Evolutionary conservation across 2,888 invertebrate species (phyloP).

Genomic region (Chrysolina haemoptera): DNA sequence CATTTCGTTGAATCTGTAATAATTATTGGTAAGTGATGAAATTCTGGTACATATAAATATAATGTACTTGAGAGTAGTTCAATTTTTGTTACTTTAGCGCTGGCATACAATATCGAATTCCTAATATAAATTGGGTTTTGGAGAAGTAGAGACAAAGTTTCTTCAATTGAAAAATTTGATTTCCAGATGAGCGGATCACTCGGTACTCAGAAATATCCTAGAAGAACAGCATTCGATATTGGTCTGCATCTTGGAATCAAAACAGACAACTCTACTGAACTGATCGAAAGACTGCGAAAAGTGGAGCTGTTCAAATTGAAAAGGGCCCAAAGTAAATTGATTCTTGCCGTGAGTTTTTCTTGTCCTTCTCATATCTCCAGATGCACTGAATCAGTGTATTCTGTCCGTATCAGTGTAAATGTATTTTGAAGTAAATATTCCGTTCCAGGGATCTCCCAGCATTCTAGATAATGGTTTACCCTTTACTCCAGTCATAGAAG

Average conservation of each 20-base stretch:
- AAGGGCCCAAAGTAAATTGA: neutral
- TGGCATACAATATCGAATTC: too few species aligned
- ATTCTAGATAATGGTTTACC: conserved; percentile 12
- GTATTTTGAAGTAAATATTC: too few species aligned
- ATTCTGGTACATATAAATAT: too few species aligned
- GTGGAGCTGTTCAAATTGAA: conserved; percentile 21
- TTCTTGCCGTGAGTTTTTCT: conserved; percentile 12
- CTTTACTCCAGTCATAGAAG: conserved; percentile 31
- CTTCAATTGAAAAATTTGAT: neutral
- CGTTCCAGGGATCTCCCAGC: neutral
- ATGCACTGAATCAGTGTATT: too few species aligned
- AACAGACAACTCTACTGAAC: conserved; percentile 28
- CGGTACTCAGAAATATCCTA: conserved; percentile 26
- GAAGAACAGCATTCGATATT: conserved; percentile 32
- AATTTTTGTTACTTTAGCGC: too few species aligned
- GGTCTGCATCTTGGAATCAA: conserved; percentile 28
- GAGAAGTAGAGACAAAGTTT: too few species aligned
- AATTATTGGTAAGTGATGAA: too few species aligned
- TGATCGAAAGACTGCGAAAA: conserved; percentile 32
- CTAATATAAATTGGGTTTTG: too few species aligned
- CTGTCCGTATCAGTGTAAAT: too few species aligned
- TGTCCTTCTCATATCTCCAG: too few species aligned
- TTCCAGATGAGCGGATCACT: conserved; percentile 6
- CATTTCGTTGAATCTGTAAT: too few species aligned
- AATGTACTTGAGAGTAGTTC: too few species aligned